Base-by-base conservation (phyloP, 2,113 vertebrate species). In the Gnathonemus echidnorhynchus region DNA sequence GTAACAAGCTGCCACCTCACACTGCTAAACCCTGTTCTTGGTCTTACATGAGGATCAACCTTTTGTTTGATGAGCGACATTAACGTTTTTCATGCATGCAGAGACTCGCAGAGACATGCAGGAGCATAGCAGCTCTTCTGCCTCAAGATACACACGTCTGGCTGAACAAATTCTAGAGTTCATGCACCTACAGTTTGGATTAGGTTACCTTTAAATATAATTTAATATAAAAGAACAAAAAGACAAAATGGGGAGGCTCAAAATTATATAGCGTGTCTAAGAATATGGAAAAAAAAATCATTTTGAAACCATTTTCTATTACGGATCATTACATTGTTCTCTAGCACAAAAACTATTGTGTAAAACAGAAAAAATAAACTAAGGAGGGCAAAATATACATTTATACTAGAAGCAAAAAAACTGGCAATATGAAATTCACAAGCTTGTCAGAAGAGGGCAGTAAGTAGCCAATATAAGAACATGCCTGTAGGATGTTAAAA, bases 381-480 rank as follows among this genome's bases (percentile, higher is more conserved):
- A 3, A 42, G 10, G 3, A 62, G 8, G 5, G 17, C 31, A 62
- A 19, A 42, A 27, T 27, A 74, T 1, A 58, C 31, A 49, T 70
- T 24, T 27, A 42, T 42, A 45, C 21, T 56, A 7, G 17, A 58
- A 39, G 45, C 45, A 88, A 35, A 74, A 15, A 84, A 42, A 45
- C 42, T 21, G 45, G 45, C 11, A 45, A 15, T 50, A 92, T 87
- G 42, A 31, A 66, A 27, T 66, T 66, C 62, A 66, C n/a, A 66
- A 66, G 0, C 77, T 35, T 7, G 88, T 93, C 94, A 96, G 92
- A 93, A 87, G 94, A 62, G 91, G 94, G 93, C 94, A 94, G 90
- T 49, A 88, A 88, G 88, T 27, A 88, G 46, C 39, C 24, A 39
- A 50, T 31, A 66, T 49, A 86, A 70, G 3, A 56, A 70, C 13